Percentiles rank a stretch among this genome's conserved stretches.
These are phyloP conservation scores for Cladorhizidae sp. DNA, from an alignment of 37 sponge, comb jelly and placozoan species.

Conservation along the genomic window DNA sequence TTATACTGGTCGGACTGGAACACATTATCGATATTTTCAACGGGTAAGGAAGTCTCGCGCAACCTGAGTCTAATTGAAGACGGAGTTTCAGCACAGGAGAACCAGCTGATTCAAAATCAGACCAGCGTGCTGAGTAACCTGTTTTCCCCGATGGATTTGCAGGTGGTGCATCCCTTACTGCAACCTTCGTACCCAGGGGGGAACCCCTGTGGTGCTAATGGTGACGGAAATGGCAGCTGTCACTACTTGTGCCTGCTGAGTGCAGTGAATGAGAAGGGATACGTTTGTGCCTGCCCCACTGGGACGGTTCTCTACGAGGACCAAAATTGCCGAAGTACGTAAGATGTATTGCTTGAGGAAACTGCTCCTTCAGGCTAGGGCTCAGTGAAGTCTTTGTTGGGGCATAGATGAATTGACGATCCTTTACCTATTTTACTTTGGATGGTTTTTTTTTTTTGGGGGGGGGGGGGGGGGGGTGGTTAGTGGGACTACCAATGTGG, in stretches of 20 bases:
- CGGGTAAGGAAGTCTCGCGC: constrained; percentile 14
- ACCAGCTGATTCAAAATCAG: not conserved
- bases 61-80: not conserved
- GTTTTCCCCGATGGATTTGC: constrained; percentile 50
- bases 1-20: constrained; percentile 85
- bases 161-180: constrained; percentile 55
- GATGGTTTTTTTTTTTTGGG: too few relatives aligned
- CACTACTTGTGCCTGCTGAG: constrained; percentile 63
- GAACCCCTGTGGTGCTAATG: constrained; percentile 58
- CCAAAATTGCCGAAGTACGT: constrained; percentile 55
- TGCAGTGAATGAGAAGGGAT: not conserved
- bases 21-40: constrained; percentile 2
- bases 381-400: too few relatives aligned
- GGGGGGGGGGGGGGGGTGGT: too few relatives aligned
- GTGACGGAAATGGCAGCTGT: constrained; percentile 65
- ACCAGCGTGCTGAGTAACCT: not conserved
- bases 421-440: too few relatives aligned
- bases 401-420: too few relatives aligned
- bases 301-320: too few relatives aligned
- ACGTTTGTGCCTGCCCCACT: constrained; percentile 69
- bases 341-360: too few relatives aligned
- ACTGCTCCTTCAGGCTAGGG: too few relatives aligned
- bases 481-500: too few relatives aligned
- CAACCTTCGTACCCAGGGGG: constrained; percentile 28
- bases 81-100: not conserved